phyloP scores from a whole-genome alignment of 64 coral and sea anemone species.

The Stylophora pistillata region DNA sequence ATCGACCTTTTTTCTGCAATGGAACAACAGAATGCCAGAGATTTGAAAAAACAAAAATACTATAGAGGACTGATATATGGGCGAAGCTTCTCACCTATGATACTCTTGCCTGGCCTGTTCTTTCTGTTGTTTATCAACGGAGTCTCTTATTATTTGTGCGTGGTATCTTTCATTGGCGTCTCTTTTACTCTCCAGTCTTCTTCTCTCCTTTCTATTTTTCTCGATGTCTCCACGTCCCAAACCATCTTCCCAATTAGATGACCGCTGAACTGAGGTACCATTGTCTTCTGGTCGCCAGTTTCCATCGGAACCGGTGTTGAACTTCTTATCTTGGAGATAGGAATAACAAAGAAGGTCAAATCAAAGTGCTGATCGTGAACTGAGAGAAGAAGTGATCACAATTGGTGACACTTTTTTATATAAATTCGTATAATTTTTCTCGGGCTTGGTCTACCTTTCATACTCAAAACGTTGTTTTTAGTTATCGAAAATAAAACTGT shows the following conservation, averaged over 20 bases:
- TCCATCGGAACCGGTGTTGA: constrained; percentile 46
- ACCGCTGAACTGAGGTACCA: constrained; percentile 24
- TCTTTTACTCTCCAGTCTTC: constrained; percentile 60
- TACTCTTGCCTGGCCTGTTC: constrained; percentile 62
- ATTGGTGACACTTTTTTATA: no score
- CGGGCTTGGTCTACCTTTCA: no score
- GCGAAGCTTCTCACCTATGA: constrained; percentile 53
- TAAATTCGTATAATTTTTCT: no score
- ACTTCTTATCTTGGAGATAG: constrained; percentile 75
- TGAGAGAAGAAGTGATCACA: no score
- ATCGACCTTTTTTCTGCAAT: constrained; percentile 46
- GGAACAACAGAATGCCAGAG: neutral
- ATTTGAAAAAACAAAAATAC: no score
- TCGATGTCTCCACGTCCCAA: constrained; percentile 69
- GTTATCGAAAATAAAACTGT: no score
- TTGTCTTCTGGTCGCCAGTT: constrained; percentile 81
- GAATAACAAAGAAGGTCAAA: neutral
- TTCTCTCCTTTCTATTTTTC: constrained; percentile 41
- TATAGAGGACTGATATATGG: neutral
- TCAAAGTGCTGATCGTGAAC: neutral
- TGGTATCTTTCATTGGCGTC: constrained; percentile 77
- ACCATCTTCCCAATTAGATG: constrained; percentile 84
- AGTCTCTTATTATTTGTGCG: constrained; percentile 53
- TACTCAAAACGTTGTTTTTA: no score
- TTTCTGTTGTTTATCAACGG: constrained; percentile 55